Evolutionary conservation across 1,140 invertebrate genomes (phyloP), one percentile per base, ranked within the genome.

Genomic region (Anoplolepis gracilipes): DNA sequence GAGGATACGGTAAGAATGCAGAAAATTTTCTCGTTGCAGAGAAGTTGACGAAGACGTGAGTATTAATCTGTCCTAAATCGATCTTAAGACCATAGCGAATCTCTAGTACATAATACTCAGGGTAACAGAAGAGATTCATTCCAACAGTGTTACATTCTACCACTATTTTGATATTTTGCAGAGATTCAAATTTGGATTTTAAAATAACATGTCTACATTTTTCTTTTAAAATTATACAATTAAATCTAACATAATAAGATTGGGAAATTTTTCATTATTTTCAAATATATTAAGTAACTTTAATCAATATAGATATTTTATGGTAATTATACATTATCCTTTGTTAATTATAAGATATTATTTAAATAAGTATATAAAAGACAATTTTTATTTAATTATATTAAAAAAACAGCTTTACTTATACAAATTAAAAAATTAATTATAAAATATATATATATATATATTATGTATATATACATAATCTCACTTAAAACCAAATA

Each of bases 1-100:
- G 67, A 59, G 78, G 67, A 82, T 85, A 76, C 57, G 64, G 73
- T 88, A 89, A 89, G 87, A 89, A 88, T 81, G 82, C 67, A 67
- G 55, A 70, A 84, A 88, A 61, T 72, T 88, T 59, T 57, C 82
- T 53, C 67, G 39, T 75, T 67, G 28, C 61, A 46, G 72, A 22
- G 57, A 88, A 69, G 75, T 81, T 67, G 25, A 55, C 69, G 33
- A 59, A 55, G 81, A 85, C 49, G 30, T 53, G 36, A 28, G 46
- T 59, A 33, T 87, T 85, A 78, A 88, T 88, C 59, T 46, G 33
- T 22, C 39, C 39, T 22, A 28, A 55, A 49, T 49, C 57, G n/a
- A 57, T 64, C 25, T 64, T 42, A 30, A 42, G 7, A 13, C 10
- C 36, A 6, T 16, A 42, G 25, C 25, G 19, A 62, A 46, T 77